Evolutionary conservation across 2,797 vertebrate genomes (phyloP), one percentile per base, ranked within the genome.

Genomic region (Myoxocephalus aenaeus): DNA sequence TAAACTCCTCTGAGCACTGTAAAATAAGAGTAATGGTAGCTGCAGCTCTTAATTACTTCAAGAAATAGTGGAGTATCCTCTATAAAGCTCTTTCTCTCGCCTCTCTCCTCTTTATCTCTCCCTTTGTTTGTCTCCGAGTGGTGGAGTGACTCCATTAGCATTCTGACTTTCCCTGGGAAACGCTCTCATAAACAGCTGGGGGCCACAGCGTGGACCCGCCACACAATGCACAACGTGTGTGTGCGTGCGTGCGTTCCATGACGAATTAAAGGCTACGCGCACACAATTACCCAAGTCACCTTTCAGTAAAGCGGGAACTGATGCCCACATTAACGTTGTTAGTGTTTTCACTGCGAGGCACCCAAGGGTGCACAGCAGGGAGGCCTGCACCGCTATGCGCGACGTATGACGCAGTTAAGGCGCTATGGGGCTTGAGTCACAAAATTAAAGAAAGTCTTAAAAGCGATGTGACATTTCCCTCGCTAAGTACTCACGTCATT

Each of bases 161-260:
- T 89, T 81, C 80, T 44, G 64, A 66, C 77, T 86, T 83, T 90
- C 73, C 57, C 82, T 91, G 82, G 88, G 87, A 92, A 93, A 87
- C 58, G 7, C 48, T 75, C 89, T 90, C 75, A 62, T 91, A 90
- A 93, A 92, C 89, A 87, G 87, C 84, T 73, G 80, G 87, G 74
- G 73, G 81, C 44, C 87, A 32, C 84, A 90, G 81, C 70, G 20
- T 84, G 86, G 27, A 32, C 36, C 27, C 3, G 36, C 65, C 40
- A 79, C 51, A 90, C 82, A 79, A 65, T 70, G 70, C 40, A 27
- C 67, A 65, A 25, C 12, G 20, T 51, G 48, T 20, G 48, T 9
- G 20, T 20, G 20, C 7, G 18, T 50, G 18, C 3, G 50, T 46
- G 46, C 3, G 18, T 46, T 12, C 22, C 50, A 5, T 67, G 36